Percentiles rank a stretch among this genome's conserved stretches.
Conservation (phyloP, 2,113 vertebrate species). For the Plestiodon gilberti region DNA sequence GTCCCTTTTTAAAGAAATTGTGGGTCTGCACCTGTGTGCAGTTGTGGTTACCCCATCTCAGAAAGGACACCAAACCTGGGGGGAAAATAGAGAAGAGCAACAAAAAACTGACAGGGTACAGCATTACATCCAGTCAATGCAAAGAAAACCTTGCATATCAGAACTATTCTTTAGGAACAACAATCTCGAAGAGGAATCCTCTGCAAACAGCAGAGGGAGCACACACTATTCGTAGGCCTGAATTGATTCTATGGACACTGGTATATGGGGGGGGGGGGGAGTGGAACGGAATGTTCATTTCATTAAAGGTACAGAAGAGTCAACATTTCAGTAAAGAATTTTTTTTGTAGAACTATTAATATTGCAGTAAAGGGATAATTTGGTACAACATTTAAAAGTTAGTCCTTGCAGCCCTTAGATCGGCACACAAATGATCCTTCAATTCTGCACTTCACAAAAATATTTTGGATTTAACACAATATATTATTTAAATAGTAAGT, state of each 20-base stretch:
- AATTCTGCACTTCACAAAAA: not conserved
- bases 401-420: not conserved
- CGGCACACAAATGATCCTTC: not conserved
- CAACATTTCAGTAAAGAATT: not conserved
- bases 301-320: constrained; percentile 2
- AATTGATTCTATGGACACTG: not conserved
- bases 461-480: not conserved
- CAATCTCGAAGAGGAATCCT: constrained; percentile 2
- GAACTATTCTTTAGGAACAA: fast-evolving
- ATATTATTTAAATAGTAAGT: too few relatives aligned
- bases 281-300: not conserved
- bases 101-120: not conserved
- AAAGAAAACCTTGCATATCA: not conserved
- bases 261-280: not conserved
- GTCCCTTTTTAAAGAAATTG: not conserved
- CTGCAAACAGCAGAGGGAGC: constrained; percentile 66
- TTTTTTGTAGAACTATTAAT: not conserved
- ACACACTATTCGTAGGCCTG: not conserved
- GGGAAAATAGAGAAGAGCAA: not conserved
- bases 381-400: not conserved
- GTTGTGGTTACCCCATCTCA: not conserved
- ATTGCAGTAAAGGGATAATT: not conserved
- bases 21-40: not conserved
- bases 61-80: not conserved
- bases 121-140: not conserved